These are phyloP conservation scores for Malurus melanocephalus DNA, from an alignment of 2,113 vertebrate genomes.

Conservation along the genomic window DNA sequence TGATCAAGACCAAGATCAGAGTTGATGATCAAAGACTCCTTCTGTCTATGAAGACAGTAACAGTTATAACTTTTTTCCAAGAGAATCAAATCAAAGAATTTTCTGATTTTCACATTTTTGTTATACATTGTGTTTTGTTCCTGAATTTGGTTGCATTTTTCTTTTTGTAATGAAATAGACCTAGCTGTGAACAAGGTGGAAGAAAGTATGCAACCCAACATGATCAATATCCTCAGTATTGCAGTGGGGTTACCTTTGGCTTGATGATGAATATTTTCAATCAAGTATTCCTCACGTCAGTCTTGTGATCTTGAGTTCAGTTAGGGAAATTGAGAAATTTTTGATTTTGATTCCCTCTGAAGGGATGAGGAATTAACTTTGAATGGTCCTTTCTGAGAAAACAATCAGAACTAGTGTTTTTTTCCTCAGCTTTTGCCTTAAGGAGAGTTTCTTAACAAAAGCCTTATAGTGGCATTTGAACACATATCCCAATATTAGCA, in stretches of 20 bases:
- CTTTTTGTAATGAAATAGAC: neutral
- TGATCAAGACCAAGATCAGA: neutral
- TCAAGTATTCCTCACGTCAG: neutral
- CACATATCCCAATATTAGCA: slow-evolving; percentile 15
- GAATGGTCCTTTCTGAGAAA: neutral
- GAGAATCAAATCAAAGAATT: neutral
- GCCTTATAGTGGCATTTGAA: slow-evolving; percentile 15
- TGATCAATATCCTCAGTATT: neutral
- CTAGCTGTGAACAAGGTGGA: neutral
- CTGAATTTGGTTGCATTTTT: neutral
- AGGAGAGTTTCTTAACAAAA: slow-evolving; percentile 28
- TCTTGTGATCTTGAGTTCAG: neutral
- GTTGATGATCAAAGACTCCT: neutral
- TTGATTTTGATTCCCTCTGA: neutral
- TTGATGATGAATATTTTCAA: neutral
- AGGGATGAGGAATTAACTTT: neutral
- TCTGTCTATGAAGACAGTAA: neutral
- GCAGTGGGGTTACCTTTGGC: neutral
- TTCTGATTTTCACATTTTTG: neutral
- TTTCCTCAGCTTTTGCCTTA: neutral
- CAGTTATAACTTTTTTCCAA: neutral
- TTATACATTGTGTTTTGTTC: neutral
- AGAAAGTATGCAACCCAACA: neutral
- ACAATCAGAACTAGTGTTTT: neutral
- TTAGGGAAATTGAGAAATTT: neutral